Evolutionary conservation across 2,113 vertebrate genomes (phyloP).

Genomic region (Sinocyclocheilus grahami): DNA sequence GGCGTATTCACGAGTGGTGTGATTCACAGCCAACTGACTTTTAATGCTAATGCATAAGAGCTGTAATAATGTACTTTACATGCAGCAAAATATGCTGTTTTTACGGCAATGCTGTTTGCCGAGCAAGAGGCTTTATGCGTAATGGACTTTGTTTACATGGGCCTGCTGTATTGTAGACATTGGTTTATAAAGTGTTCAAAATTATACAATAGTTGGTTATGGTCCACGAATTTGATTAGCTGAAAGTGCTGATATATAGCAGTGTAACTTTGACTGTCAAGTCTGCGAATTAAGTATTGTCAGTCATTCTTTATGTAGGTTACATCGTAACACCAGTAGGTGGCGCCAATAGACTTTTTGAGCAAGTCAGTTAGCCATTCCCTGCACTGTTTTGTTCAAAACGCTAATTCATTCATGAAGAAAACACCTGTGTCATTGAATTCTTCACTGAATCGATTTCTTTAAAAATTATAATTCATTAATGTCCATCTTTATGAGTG

Average conservation of each 20-base stretch:
- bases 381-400: not conserved
- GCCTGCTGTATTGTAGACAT: not conserved
- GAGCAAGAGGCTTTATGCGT: not conserved
- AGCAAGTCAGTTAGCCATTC: not conserved
- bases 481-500: not conserved
- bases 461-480: not conserved
- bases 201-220: constrained; percentile 6
- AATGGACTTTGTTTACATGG: not conserved
- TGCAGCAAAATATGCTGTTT: constrained; percentile 27
- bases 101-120: not conserved
- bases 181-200: not conserved
- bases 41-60: constrained; percentile 29
- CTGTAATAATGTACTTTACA: constrained; percentile 30
- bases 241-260: not conserved
- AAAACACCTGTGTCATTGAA: not conserved
- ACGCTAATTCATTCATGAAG: not conserved
- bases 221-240: not conserved
- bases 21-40: constrained; percentile 35
- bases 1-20: constrained; percentile 9
- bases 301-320: not conserved
- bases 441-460: not conserved
- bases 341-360: not conserved
- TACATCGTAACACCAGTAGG: not conserved
- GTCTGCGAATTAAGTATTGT: not conserved
- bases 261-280: not conserved